phyloP scores from a whole-genome alignment of 1,140 invertebrate species.

The Atta texana region DNA sequence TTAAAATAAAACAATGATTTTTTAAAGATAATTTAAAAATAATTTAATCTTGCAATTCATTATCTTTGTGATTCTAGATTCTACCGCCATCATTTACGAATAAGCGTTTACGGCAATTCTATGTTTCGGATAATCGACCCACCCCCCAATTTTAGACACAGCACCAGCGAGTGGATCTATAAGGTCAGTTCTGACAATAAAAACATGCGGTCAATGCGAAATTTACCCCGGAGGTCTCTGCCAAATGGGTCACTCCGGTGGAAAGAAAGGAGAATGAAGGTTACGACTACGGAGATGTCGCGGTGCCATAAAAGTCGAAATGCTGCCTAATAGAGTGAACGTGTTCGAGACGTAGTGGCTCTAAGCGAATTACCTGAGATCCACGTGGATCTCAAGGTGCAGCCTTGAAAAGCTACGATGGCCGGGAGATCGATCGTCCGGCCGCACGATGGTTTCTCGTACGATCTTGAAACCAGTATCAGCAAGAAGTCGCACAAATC shows the following conservation, averaged over 20 bases:
- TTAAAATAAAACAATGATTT: not conserved
- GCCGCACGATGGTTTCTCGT: slow-evolving; percentile 41
- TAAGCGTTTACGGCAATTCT: slow-evolving; percentile 78
- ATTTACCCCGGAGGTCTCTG: slow-evolving; percentile 67
- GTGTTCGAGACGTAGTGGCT: slow-evolving; percentile 51
- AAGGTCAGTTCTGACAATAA: slow-evolving; percentile 81
- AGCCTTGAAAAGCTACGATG: slow-evolving; percentile 73
- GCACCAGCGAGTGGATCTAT: slow-evolving; percentile 81
- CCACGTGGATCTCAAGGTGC: slow-evolving; percentile 66
- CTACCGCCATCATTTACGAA: slow-evolving; percentile 78
- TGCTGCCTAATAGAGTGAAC: slow-evolving; percentile 23
- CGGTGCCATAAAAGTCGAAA: slow-evolving; percentile 69
- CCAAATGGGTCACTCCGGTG: slow-evolving; percentile 79
- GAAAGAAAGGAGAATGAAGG: slow-evolving; percentile 41
- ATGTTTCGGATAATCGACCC: slow-evolving; percentile 81
- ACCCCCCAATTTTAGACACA: slow-evolving; percentile 79
- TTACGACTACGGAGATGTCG: slow-evolving; percentile 53
- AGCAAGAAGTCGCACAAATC: slow-evolving; percentile 28
- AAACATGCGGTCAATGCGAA: slow-evolving; percentile 74
- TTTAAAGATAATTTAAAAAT: not conserved
- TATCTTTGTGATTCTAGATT: slow-evolving; percentile 77
- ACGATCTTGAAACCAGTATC: slow-evolving; percentile 33
- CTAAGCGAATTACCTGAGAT: slow-evolving; percentile 75
- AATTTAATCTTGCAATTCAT: slow-evolving; percentile 41
- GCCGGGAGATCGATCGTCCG: slow-evolving; percentile 69